Percentiles rank a stretch among this genome's conserved stretches.
Evolutionary conservation across 2,797 vertebrate species (phyloP).

Genomic region (Lithobates pipiens): DNA sequence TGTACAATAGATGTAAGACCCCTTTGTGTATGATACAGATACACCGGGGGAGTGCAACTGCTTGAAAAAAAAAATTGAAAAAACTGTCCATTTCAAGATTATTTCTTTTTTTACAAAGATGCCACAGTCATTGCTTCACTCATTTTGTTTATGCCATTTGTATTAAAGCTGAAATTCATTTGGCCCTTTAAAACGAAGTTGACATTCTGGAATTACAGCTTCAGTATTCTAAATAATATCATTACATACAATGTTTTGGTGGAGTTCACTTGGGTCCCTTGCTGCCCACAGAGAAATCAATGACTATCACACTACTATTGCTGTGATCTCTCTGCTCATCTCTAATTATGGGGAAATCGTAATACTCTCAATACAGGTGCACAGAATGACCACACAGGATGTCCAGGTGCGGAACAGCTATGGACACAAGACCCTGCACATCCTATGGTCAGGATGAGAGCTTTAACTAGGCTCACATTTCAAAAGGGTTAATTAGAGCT

Average conservation of each 20-base stretch:
- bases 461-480: conserved; percentile 45
- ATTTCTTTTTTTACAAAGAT: conserved; percentile 34
- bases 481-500: conserved; percentile 58
- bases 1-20: conserved; percentile 47
- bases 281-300: conserved; percentile 22
- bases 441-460: neutral
- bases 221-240: conserved; percentile 28
- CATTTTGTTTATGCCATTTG: conserved; percentile 24
- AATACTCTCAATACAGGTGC: conserved; percentile 43
- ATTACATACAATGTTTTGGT: neutral
- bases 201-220: conserved; percentile 16
- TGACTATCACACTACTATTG: conserved; percentile 17
- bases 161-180: neutral
- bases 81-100: conserved; percentile 28
- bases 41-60: conserved; percentile 40
- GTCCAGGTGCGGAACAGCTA: conserved; percentile 38
- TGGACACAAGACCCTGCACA: conserved; percentile 35
- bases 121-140: conserved; percentile 19
- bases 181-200: conserved; percentile 35
- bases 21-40: conserved; percentile 33
- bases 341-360: conserved; percentile 27
- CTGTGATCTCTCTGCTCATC: conserved; percentile 21
- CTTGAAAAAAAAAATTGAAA: conserved; percentile 11
- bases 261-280: conserved; percentile 22
- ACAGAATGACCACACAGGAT: conserved; percentile 39